A percentile compares a stretch with the other conserved stretches of the same genome.
These are phyloP conservation scores for Zaprionus gabonicus DNA, from an alignment of 1,140 invertebrate species.

Conservation along the genomic window DNA sequence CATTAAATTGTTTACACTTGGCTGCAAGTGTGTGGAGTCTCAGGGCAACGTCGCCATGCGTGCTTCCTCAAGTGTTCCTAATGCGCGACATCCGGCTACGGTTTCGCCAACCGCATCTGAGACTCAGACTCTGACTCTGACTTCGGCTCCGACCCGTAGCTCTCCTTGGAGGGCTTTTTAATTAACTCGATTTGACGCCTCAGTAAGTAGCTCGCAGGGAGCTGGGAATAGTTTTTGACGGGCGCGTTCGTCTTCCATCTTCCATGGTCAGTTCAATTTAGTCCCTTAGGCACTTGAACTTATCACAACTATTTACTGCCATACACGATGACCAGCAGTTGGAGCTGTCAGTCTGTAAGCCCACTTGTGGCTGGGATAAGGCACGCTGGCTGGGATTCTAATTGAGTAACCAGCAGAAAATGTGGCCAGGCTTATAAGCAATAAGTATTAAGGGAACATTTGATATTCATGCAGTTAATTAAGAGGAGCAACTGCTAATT, in stretches of 20 bases:
- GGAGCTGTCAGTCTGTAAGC: background rate
- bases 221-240: conserved; percentile 35
- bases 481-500: too few species aligned
- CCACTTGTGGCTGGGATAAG: background rate
- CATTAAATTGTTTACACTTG: conserved; percentile 77
- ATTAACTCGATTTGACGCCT: conserved; percentile 84
- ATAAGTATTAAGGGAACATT: background rate
- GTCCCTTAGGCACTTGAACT: conserved; percentile 18
- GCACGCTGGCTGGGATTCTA: background rate
- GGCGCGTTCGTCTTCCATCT: conserved; percentile 14
- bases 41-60: conserved; percentile 40
- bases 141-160: conserved; percentile 16
- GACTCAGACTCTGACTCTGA: background rate
- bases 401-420: conserved; percentile 5
- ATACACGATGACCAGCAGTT: conserved; percentile 7
- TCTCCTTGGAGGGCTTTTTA: conserved; percentile 57
- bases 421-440: background rate
- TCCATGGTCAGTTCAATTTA: conserved; percentile 29
- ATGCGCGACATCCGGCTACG: conserved; percentile 82
- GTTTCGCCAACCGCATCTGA: conserved; percentile 11
- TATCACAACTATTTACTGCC: conserved; percentile 1
- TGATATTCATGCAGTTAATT: background rate
- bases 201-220: conserved; percentile 57
- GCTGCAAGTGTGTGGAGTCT: conserved; percentile 57
- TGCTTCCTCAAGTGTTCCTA: conserved; percentile 77